These are phyloP conservation scores for Drosophila arizonae DNA, from an alignment of 1,140 invertebrate species.

Conservation along the genomic window DNA sequence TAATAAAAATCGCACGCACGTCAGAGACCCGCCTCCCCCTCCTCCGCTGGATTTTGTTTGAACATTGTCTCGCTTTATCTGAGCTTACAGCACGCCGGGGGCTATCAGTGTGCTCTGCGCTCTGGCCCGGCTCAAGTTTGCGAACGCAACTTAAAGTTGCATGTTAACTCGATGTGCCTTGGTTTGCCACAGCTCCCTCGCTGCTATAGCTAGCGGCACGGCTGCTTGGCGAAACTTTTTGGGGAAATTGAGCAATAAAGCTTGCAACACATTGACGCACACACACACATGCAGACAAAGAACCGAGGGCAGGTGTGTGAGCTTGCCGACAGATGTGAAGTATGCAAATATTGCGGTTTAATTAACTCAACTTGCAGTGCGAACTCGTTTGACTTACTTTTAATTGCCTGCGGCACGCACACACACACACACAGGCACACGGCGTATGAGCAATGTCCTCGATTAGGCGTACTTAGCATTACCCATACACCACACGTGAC, in stretches of 20 bases:
- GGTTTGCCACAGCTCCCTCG: slow-evolving; percentile 44
- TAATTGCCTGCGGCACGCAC: slow-evolving; percentile 52
- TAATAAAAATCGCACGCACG: slow-evolving; percentile 73
- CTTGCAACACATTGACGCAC: slow-evolving; percentile 53
- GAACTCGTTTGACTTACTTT: slow-evolving; percentile 52
- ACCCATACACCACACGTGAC: slow-evolving; percentile 47
- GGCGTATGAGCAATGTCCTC: slow-evolving; percentile 62
- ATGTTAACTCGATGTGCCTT: slow-evolving; percentile 72
- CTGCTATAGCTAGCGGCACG: not conserved
- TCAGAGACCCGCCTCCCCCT: slow-evolving; percentile 26
- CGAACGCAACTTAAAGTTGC: slow-evolving; percentile 75
- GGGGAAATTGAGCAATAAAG: slow-evolving; percentile 76
- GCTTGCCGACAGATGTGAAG: slow-evolving; percentile 53
- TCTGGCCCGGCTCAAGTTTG: slow-evolving; percentile 58
- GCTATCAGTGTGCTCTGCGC: slow-evolving; percentile 31
- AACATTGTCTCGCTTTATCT: slow-evolving; percentile 73
- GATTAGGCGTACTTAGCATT: slow-evolving; percentile 42
- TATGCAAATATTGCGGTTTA: slow-evolving; percentile 80
- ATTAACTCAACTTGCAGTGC: slow-evolving; percentile 61
- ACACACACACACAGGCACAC: slow-evolving; percentile 17
- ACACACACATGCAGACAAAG: slow-evolving; percentile 9
- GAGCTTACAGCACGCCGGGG: slow-evolving; percentile 47
- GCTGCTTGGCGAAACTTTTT: slow-evolving; percentile 69
- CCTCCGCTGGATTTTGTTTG: slow-evolving; percentile 48
- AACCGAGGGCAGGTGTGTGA: slow-evolving; percentile 1